Evolutionary conservation across 1,140 invertebrate genomes (phyloP), one percentile per base, ranked within the genome.

Genomic region (Drosophila takahashii): DNA sequence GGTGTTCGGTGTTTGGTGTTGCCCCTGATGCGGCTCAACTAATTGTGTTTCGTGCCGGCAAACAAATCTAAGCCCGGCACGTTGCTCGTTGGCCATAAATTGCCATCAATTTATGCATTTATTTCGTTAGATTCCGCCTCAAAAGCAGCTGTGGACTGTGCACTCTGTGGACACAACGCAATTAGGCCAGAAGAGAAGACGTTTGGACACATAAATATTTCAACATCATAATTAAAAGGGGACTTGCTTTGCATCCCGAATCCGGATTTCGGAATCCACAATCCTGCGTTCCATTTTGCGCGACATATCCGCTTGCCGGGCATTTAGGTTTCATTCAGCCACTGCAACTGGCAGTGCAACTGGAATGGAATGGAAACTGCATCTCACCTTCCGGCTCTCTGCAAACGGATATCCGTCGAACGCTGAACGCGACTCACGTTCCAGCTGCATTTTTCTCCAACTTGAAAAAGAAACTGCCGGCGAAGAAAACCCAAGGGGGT

Each of bases 231-330:
- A 75, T 75, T 75, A 73, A 73, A 73, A 42, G 58, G 45, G 3
- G 11, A n/a, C n/a, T 37, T n/a, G 26, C 18, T 18, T 4, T 2
- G 16, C 41, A 18, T 10, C 26, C 27, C 26, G 9, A 22, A 10
- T 10, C 18, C 18, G 16, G 59, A 11, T 11, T 37, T 37, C 13
- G 9, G 16, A 9, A 45, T 27, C 11, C 56, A 45, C 42, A 9
- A 42, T 36, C 11, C 51, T 51, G 76, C 77, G 65, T 32, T 8
- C 54, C 70, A 76, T 79, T 81, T 83, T 69, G 81, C 76, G 83
- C 83, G 84, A 86, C 83, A 87, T 81, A 86, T 86, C 83, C 83
- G 83, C 66, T 87, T 71, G 83, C 83, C 83, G 78, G 78, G 75
- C 83, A 75, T 86, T 85, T 85, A 74, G 81, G 77, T 86, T 85